Percentiles rank a stretch among this genome's conserved stretches.
These are phyloP conservation scores for Drosophila villosipedis DNA, from an alignment of 2,888 invertebrate genomes.

Conservation along the genomic window DNA sequence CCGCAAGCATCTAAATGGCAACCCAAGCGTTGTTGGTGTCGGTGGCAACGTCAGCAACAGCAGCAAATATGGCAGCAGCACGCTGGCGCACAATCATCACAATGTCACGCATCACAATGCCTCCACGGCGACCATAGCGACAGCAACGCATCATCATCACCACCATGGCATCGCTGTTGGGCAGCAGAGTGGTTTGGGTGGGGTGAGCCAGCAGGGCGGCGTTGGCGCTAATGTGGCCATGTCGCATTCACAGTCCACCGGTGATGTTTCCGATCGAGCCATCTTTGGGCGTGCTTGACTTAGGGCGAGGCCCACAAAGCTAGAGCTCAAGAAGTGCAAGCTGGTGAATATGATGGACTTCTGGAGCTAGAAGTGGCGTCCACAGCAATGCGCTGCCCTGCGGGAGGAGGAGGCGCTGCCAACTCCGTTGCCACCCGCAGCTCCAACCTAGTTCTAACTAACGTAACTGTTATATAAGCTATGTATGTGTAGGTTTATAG, in stretches of 20 bases:
- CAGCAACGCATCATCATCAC: slow-evolving; percentile 77
- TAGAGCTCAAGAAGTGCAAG: slow-evolving; percentile 85
- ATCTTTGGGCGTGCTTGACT: slow-evolving; percentile 89
- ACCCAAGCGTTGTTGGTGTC: slow-evolving; percentile 22
- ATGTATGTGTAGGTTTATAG: slow-evolving; percentile 33
- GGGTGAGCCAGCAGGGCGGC: slow-evolving; percentile 20
- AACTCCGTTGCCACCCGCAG: slow-evolving; percentile 7
- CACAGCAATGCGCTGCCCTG: slow-evolving; percentile 69
- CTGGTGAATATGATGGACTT: slow-evolving; percentile 86
- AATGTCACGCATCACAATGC: slow-evolving; percentile 81
- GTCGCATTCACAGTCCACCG: slow-evolving; percentile 88
- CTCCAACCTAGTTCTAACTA: slow-evolving; percentile 38
- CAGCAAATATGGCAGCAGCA: slow-evolving; percentile 82
- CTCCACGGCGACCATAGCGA: slow-evolving; percentile 73
- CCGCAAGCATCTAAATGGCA: slow-evolving; percentile 80
- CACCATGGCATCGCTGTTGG: slow-evolving; percentile 38
- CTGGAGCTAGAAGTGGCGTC: slow-evolving; percentile 85
- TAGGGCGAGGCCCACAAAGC: slow-evolving; percentile 84
- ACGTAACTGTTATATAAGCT: slow-evolving; percentile 59
- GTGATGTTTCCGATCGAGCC: slow-evolving; percentile 87
- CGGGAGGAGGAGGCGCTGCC: slow-evolving; percentile 55
- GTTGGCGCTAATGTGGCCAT: slow-evolving; percentile 79
- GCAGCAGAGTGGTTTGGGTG: slow-evolving; percentile 1
- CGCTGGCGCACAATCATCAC: slow-evolving; percentile 77
- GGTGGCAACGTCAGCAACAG: slow-evolving; percentile 63